Conservation (phyloP, 2,888 invertebrate species). For the Maniola hyperantus region DNA sequence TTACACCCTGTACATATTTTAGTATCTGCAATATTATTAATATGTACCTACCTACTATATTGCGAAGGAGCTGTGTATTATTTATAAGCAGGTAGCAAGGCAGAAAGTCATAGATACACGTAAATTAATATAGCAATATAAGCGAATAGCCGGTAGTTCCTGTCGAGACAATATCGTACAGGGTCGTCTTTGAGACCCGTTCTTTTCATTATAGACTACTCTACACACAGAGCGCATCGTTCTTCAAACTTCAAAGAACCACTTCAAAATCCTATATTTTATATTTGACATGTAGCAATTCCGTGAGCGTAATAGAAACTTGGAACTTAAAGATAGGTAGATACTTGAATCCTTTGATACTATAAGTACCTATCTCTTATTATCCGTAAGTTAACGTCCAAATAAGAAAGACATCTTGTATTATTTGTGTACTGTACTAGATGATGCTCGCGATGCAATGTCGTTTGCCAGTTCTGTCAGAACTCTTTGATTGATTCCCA, state of each 20-base stretch:
- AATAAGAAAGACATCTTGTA: too few relatives aligned
- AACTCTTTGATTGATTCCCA: too few relatives aligned
- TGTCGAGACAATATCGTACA: conserved; percentile 34
- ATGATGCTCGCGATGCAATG: too few relatives aligned
- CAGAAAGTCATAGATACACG: not conserved
- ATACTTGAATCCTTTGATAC: not conserved
- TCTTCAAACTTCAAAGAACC: conserved; percentile 2
- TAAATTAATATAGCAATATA: conserved; percentile 26
- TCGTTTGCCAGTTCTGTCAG: too few relatives aligned
- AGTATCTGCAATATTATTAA: too few relatives aligned
- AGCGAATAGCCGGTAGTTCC: conserved; percentile 25
- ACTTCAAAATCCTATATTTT: conserved; percentile 1
- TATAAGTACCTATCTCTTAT: not conserved
- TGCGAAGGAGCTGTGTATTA: too few relatives aligned
- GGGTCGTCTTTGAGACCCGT: conserved; percentile 35
- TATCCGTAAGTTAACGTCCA: too few relatives aligned
- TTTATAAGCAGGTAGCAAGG: too few relatives aligned
- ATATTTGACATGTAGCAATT: conserved; percentile 1
- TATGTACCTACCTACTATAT: too few relatives aligned
- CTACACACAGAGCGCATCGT: conserved; percentile 13
- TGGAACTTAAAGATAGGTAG: not conserved
- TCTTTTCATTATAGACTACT: conserved; percentile 26
- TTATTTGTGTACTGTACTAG: too few relatives aligned
- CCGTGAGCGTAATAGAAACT: conserved; percentile 1
- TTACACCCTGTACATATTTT: too few relatives aligned